Evolutionary conservation across 2,888 invertebrate species (phyloP).

Genomic region (Chrysolina haemoptera): DNA sequence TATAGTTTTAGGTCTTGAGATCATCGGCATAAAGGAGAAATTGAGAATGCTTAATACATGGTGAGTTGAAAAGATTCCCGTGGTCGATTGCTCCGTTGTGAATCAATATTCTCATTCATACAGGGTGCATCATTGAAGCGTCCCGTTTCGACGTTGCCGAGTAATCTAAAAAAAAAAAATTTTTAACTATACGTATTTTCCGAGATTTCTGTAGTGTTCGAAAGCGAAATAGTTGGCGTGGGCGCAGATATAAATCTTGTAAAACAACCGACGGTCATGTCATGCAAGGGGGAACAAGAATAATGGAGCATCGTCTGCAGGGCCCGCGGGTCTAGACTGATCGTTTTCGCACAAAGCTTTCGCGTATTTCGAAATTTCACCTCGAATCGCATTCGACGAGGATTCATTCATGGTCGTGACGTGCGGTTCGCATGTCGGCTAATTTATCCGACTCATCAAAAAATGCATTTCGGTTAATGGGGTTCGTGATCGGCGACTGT

Average conservation of each 20-base stretch:
- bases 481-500: background rate
- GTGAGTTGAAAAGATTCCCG: no score
- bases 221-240: slow-evolving; percentile 29
- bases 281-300: slow-evolving; percentile 44
- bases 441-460: background rate
- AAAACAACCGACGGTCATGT: slow-evolving; percentile 30
- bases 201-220: slow-evolving; percentile 15
- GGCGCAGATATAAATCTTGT: slow-evolving; percentile 38
- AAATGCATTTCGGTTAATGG: background rate
- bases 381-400: background rate
- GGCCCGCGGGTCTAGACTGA: slow-evolving; percentile 27
- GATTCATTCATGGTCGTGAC: slow-evolving; percentile 2
- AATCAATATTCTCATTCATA: no score
- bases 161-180: no score
- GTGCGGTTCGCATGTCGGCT: background rate
- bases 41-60: no score
- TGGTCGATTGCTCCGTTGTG: no score
- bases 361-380: slow-evolving; percentile 10
- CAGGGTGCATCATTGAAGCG: no score
- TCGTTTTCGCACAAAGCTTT: slow-evolving; percentile 5
- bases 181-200: background rate
- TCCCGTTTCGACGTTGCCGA: no score
- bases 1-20: no score
- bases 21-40: no score
- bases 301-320: slow-evolving; percentile 32